phyloP scores from a whole-genome alignment of 1,140 invertebrate species.

The Drosophila pachea region DNA sequence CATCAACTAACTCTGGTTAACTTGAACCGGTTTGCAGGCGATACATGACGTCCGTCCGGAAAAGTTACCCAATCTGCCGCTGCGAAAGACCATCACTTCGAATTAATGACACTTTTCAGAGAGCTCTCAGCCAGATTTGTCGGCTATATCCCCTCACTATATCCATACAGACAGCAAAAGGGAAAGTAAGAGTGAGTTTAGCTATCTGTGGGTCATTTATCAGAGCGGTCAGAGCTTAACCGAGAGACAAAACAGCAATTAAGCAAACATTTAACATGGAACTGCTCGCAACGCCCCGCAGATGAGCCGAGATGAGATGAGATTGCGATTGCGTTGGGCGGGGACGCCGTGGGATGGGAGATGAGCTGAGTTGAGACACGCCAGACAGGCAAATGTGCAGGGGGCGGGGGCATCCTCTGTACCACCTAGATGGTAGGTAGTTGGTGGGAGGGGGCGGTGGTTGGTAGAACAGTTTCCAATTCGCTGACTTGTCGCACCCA shows the following conservation, averaged over 20 bases:
- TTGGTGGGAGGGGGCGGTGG: conserved; percentile 2
- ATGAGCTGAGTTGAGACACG: conserved; percentile 35
- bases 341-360: not conserved
- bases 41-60: no score
- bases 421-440: conserved; percentile 4
- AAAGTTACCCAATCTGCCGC: no score
- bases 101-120: no score
- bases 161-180: not conserved
- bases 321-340: not conserved
- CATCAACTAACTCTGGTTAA: no score
- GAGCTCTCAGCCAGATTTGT: not conserved
- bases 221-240: not conserved
- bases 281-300: conserved; percentile 62
- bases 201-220: conserved; percentile 27
- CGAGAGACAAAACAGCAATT: conserved; percentile 47
- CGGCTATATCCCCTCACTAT: not conserved
- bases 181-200: not conserved
- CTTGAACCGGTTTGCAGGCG: no score
- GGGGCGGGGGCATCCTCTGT: conserved; percentile 37
- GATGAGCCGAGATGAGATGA: conserved; percentile 32
- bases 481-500: conserved; percentile 74
- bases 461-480: conserved; percentile 49
- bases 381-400: not conserved
- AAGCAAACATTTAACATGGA: conserved; percentile 72
- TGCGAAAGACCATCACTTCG: no score